Conservation (phyloP, 2,888 invertebrate genomes). For the Caenorhabditis afra region DNA sequence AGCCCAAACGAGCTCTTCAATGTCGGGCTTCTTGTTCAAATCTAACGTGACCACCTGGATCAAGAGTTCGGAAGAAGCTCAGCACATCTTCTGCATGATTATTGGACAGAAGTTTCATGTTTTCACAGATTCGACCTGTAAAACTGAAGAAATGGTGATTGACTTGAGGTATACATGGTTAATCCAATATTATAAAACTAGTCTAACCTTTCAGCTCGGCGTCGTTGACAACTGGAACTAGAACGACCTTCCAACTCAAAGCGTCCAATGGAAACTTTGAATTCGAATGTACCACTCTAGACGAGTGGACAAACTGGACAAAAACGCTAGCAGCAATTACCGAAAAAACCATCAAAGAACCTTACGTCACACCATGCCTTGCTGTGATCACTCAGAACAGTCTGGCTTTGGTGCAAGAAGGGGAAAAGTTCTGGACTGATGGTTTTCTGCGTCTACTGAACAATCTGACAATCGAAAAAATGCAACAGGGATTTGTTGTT, state of each 20-base stretch:
- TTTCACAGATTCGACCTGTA: conserved; percentile 74
- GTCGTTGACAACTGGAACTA: not conserved
- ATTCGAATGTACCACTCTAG: conserved; percentile 36
- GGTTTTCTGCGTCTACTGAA: conserved; percentile 75
- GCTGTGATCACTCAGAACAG: conserved; percentile 3
- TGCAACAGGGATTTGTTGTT: not conserved
- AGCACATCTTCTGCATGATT: conserved; percentile 53
- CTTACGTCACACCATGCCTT: conserved; percentile 26
- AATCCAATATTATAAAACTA: not conserved
- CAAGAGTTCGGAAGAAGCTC: conserved; percentile 38
- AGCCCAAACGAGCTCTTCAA: not conserved
- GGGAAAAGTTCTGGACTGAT: conserved; percentile 73
- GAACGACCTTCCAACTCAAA: conserved; percentile 34
- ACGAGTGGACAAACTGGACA: conserved; percentile 34
- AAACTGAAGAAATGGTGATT: conserved; percentile 58
- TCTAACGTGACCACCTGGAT: conserved; percentile 47
- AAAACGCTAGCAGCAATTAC: conserved; percentile 1
- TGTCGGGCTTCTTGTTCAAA: conserved; percentile 51
- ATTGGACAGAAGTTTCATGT: conserved; percentile 73
- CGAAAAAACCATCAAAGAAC: conserved; percentile 3
- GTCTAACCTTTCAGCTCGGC: conserved; percentile 16
- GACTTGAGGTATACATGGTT: conserved; percentile 68
- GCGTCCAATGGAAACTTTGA: conserved; percentile 18
- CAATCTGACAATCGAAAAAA: not conserved
- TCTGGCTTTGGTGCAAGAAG: conserved; percentile 71